phyloP scores from a whole-genome alignment of 2,888 invertebrate species.

The Hedya salicella region DNA sequence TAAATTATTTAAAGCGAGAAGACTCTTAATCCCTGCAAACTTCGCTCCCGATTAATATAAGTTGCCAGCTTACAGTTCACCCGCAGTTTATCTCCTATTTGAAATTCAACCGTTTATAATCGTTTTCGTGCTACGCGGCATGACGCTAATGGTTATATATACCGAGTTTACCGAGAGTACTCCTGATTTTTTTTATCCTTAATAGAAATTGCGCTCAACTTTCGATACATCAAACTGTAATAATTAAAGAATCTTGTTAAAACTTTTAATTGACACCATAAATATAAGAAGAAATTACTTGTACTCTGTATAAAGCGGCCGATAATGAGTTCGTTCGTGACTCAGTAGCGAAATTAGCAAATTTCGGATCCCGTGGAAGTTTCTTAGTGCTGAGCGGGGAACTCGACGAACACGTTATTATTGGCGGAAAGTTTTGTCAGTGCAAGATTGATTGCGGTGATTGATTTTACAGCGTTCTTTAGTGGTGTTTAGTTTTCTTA shows the following conservation, averaged over 20 bases:
- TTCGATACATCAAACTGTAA: slow-evolving; percentile 27
- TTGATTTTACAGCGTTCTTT: slow-evolving; percentile 46
- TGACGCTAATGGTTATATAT: slow-evolving; percentile 45
- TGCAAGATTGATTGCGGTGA: slow-evolving; percentile 65
- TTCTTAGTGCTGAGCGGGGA: slow-evolving; percentile 64
- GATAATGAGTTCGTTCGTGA: slow-evolving; percentile 62
- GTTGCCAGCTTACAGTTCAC: slow-evolving; percentile 57
- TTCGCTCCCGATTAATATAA: slow-evolving; percentile 61
- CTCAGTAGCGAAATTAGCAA: slow-evolving; percentile 73
- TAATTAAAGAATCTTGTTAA: slow-evolving; percentile 30
- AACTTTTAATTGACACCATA: slow-evolving; percentile 41
- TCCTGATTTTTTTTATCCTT: slow-evolving; percentile 1
- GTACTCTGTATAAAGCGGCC: slow-evolving; percentile 57
- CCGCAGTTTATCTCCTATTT: slow-evolving; percentile 70
- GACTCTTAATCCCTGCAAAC: slow-evolving; percentile 57
- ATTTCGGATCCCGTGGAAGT: slow-evolving; percentile 71
- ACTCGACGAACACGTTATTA: slow-evolving; percentile 57
- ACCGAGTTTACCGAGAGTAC: slow-evolving; percentile 24
- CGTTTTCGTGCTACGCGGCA: slow-evolving; percentile 48
- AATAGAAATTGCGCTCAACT: slow-evolving; percentile 1
- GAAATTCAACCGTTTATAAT: slow-evolving; percentile 62
- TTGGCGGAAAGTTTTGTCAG: slow-evolving; percentile 63
- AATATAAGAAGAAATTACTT: slow-evolving; percentile 36
- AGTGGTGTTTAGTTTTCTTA: slow-evolving; percentile 47
- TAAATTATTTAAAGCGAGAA: slow-evolving; percentile 59